Evolutionary conservation across 2,797 vertebrate species (phyloP).

Genomic region (Glyptemys insculpta): DNA sequence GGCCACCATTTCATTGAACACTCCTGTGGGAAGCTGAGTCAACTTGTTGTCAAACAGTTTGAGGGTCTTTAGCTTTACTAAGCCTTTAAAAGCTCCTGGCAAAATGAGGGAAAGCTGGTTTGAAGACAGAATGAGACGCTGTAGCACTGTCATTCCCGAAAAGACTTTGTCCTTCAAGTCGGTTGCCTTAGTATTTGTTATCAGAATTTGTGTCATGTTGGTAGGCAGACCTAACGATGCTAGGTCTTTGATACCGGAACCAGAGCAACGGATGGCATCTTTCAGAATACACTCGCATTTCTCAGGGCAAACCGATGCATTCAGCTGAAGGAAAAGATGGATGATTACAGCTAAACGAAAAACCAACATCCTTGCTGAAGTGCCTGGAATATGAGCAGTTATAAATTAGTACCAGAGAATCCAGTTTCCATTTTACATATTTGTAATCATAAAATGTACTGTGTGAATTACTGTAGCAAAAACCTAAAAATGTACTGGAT

Average conservation of each 20-base stretch:
- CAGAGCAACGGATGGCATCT: constrained; percentile 61
- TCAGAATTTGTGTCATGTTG: constrained; percentile 77
- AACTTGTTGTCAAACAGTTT: constrained; percentile 85
- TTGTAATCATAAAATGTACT: background rate
- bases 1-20: constrained; percentile 80
- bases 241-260: constrained; percentile 58
- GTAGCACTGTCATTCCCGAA: constrained; percentile 73
- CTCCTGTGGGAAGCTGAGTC: constrained; percentile 76
- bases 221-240: constrained; percentile 66
- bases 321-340: constrained; percentile 65
- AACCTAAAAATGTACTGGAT: background rate
- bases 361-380: constrained; percentile 59
- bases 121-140: constrained; percentile 82
- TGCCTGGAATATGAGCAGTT: constrained; percentile 56
- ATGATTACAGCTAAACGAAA: constrained; percentile 58
- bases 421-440: background rate
- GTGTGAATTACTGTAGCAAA: background rate
- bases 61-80: constrained; percentile 84
- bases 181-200: constrained; percentile 70
- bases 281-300: constrained; percentile 70
- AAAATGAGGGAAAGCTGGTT: constrained; percentile 84
- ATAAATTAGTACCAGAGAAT: background rate
- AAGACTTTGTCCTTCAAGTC: constrained; percentile 82
- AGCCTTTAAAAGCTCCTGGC: constrained; percentile 83
- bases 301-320: constrained; percentile 66